Base-by-base conservation (phyloP, 2,888 invertebrate genomes). In the Hyles lineata region DNA sequence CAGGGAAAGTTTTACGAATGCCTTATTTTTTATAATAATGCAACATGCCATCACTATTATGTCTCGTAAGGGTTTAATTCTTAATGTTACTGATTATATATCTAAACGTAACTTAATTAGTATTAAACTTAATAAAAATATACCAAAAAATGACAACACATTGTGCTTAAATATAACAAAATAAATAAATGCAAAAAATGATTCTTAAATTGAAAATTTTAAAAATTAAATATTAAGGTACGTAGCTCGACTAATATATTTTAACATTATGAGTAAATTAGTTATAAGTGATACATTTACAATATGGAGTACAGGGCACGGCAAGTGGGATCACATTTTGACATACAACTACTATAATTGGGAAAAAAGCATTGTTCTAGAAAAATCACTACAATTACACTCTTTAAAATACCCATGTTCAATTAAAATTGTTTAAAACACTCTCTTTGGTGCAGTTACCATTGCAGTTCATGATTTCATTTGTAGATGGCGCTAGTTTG, bases 381-480 rank as follows among this genome's bases (percentile, higher is more conserved):
- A 81, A 81, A 77, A 80, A 78, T 78, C 79, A 82, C 80, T 80
- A 80, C 79, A 78, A 70, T 77, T 70, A 74, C 74, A 76, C 71
- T 72, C 72, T 43, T 55, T 58, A 72, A 75, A 79, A 80, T 80
- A 76, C 77, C 76, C 72, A 55, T 55, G 55, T 58, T 55, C 9
- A 55, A 55, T 58, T 55, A 60, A 70, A 52, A 74, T 60, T 32
- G 50, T 73, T 58, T 70, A 60, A 71, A 70, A 61, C 25, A 61
- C 23, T 23, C 43, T 17, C 21, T 19, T 29, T 61, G 52, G 21
- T 25, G 29, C 21, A 61, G n/a, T 29, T 35, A 59, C 62, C 3
- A 43, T 55, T 52, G 52, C 62, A 71, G 71, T 62, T 71, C 32
- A 50, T 17, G 50, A 15, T n/a, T 29, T 21, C 21, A 17, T 21